Base-by-base conservation (phyloP, 2,888 invertebrate species). In the Herminia tarsipennalis region DNA sequence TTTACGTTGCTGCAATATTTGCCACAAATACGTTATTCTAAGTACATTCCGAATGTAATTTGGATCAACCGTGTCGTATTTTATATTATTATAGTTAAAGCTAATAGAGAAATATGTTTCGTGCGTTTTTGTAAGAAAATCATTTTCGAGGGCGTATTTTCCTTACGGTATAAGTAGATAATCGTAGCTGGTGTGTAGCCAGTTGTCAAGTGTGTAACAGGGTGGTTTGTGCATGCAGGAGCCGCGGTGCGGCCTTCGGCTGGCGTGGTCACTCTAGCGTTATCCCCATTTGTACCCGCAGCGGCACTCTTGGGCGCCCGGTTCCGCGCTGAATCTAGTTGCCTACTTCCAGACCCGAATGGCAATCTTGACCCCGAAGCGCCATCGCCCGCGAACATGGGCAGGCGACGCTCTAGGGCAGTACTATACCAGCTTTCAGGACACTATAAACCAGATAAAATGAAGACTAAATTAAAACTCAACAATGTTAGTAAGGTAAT, bases 401-500 rank as follows among this genome's bases (percentile, higher is more conserved):
- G 97, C 70, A 93, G 98, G 66, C 93, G 98, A 76, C 94, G 98
- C 75, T 98, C 98, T 81, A 93, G 98, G 78, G 98, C 98, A 28
- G 98, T 98, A 48, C 95, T 98, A 56, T 98, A 98, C 92, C 98
- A 98, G 92, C 94, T 98, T 72, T 98, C 98, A 69, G 98, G 98
- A 58, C 98, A 98, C 90, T 98, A 98, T 92, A 98, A 97, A 85
- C 97, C 97, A 79, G 98, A 98, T 88, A 97, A 97, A 84, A 95
- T 95, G 91, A 97, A 98, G 93, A 96, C 95, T 65, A 98, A 98
- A 93, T 93, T 98, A 75, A 98, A 98, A 92, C 93, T 98, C 71
- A 98, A 98, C 90, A 98, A 97, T 93, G 98, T 98, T 93, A 96
- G 96, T 94, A 78, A 86, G 85, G 85, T 86, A 86, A 66, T 38